A percentile compares a stretch with the other conserved stretches of the same genome.
Evolutionary conservation across 2,888 invertebrate species (phyloP).

Genomic region (Bimastos eiseni): DNA sequence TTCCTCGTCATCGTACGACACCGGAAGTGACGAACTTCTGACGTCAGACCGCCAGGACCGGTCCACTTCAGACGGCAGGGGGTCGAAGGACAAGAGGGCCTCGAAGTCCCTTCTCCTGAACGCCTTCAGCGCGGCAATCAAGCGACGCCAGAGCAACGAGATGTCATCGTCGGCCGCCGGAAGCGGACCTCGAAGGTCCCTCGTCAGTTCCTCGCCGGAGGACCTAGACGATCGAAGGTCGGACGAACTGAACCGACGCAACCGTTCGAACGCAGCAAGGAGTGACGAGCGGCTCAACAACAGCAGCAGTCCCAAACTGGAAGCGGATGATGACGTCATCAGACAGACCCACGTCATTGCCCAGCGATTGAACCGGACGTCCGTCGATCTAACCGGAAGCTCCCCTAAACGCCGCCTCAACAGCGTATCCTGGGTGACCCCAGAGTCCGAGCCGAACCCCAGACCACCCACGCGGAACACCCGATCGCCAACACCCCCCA

Average conservation of each 20-base stretch:
- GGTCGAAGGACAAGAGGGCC: background rate
- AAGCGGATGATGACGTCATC: background rate
- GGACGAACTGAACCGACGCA: background rate
- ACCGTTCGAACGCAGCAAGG: background rate
- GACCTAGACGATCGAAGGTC: conserved; percentile 19
- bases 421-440: conserved; percentile 19
- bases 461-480: background rate
- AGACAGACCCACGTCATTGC: background rate
- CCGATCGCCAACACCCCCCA: background rate
- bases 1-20: background rate
- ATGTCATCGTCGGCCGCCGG: background rate
- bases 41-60: background rate
- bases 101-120: conserved; percentile 21
- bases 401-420: background rate
- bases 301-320: background rate
- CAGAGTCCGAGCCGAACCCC: background rate
- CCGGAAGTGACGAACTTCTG: background rate
- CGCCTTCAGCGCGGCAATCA: conserved; percentile 16
- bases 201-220: conserved; percentile 20
- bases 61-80: background rate
- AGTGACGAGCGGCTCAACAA: background rate
- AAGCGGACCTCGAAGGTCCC: conserved; percentile 1
- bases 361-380: background rate
- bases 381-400: background rate
- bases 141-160: conserved; percentile 16